Evolutionary conservation across 2,888 invertebrate genomes (phyloP).

Genomic region (Prosopocoilus inquinatus): DNA sequence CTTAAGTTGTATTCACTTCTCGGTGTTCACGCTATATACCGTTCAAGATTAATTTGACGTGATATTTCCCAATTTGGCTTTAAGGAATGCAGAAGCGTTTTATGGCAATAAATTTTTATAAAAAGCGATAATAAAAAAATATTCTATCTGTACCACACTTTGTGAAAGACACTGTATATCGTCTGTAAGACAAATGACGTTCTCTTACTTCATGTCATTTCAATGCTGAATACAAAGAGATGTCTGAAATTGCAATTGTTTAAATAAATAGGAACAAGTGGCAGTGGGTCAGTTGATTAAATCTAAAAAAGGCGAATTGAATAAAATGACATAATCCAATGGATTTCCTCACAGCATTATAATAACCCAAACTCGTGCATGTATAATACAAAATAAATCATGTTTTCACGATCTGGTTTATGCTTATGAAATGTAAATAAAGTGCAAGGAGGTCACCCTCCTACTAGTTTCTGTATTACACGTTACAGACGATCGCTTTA

Average conservation of each 20-base stretch:
- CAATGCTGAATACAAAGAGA: background rate
- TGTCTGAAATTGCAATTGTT: background rate
- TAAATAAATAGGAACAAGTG: background rate
- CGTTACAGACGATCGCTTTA: no score
- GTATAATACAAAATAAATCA: slow-evolving; percentile 20
- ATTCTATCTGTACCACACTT: no score
- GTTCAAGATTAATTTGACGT: no score
- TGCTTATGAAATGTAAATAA: slow-evolving; percentile 22
- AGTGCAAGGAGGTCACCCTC: slow-evolving; percentile 13
- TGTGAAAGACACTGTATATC: no score
- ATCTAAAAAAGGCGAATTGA: slow-evolving; percentile 2
- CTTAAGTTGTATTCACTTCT: no score
- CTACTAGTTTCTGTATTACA: no score
- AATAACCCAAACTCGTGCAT: slow-evolving; percentile 19
- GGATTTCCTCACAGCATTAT: slow-evolving; percentile 17
- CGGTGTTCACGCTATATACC: no score
- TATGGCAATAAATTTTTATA: background rate
- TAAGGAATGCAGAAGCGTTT: no score
- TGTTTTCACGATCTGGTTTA: slow-evolving; percentile 21
- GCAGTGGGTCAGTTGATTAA: background rate
- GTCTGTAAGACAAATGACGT: no score
- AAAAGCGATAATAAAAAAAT: no score
- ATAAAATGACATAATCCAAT: slow-evolving; percentile 12
- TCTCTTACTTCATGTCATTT: no score
- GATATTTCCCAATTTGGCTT: no score